These are phyloP conservation scores for Grammomys dolichurus DNA, from an alignment of 2,113 vertebrate species.

Conservation along the genomic window DNA sequence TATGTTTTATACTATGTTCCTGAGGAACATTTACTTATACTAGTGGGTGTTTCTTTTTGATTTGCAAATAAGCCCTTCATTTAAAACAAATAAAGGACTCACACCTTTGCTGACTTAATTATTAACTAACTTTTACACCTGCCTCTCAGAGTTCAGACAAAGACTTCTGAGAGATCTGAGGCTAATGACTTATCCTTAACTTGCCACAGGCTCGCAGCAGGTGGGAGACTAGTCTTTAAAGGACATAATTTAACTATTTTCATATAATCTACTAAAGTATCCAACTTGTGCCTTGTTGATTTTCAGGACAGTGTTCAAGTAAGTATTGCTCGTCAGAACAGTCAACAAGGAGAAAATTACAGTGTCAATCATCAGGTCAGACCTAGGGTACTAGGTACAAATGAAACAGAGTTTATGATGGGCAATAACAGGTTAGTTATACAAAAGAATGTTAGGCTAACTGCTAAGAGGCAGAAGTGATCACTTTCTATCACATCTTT, in stretches of 20 bases:
- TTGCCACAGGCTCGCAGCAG: slow-evolving; percentile 42
- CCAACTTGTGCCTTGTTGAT: background rate
- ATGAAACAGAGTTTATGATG: slow-evolving; percentile 35
- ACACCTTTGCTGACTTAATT: slow-evolving; percentile 67
- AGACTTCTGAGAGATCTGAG: slow-evolving; percentile 70
- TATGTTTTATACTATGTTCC: slow-evolving; percentile 33
- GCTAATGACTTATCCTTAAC: slow-evolving; percentile 44
- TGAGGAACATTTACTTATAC: slow-evolving; percentile 28
- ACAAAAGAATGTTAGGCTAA: background rate
- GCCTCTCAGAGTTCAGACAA: slow-evolving; percentile 65
- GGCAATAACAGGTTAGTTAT: background rate
- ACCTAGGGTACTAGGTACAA: background rate
- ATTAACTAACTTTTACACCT: slow-evolving; percentile 80
- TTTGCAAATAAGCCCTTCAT: slow-evolving; percentile 63
- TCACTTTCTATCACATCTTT: background rate
- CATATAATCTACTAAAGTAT: slow-evolving; percentile 8
- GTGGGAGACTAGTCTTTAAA: slow-evolving; percentile 69
- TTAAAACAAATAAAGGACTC: slow-evolving; percentile 68
- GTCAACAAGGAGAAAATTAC: background rate
- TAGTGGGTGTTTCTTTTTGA: slow-evolving; percentile 66
- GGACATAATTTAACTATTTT: slow-evolving; percentile 60
- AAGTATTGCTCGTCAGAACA: slow-evolving; percentile 42
- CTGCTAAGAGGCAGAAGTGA: background rate
- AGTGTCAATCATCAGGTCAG: slow-evolving; percentile 5
- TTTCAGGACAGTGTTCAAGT: slow-evolving; percentile 34